phyloP scores from a whole-genome alignment of 2,888 invertebrate genomes.

The Xylota segnis region DNA sequence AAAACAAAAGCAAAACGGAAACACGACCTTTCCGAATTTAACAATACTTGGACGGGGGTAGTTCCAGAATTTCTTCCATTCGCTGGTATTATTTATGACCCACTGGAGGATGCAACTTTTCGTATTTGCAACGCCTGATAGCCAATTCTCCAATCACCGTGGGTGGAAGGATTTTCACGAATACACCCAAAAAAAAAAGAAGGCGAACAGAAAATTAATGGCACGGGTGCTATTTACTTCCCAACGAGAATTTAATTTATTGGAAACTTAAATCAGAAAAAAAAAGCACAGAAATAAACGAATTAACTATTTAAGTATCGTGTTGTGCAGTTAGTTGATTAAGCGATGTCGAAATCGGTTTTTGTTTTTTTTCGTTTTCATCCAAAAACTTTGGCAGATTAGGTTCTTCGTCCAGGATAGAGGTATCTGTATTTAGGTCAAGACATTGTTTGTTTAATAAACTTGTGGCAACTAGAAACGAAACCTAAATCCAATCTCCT shows the following conservation, averaged over 20 bases:
- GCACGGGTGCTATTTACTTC: constrained; percentile 4
- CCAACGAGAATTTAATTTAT: constrained; percentile 31
- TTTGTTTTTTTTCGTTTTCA: neutral
- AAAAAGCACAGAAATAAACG: neutral
- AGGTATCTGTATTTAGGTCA: too few relatives aligned
- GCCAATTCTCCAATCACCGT: constrained; percentile 33
- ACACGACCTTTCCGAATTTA: constrained; percentile 27
- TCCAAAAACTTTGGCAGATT: neutral
- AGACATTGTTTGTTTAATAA: too few relatives aligned
- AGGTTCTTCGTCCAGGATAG: too few relatives aligned
- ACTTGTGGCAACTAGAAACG: too few relatives aligned
- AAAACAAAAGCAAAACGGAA: constrained; percentile 20
- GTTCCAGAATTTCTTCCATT: constrained; percentile 23
- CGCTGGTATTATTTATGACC: constrained; percentile 62
- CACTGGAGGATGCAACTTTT: constrained; percentile 68
- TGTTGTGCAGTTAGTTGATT: constrained; percentile 3
- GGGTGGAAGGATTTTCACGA: neutral
- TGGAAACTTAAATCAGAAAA: constrained; percentile 8
- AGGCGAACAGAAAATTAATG: constrained; percentile 37
- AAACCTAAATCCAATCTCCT: neutral
- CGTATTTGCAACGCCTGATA: constrained; percentile 49
- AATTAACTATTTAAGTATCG: constrained; percentile 4
- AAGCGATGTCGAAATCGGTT: constrained; percentile 4
- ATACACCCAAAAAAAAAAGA: neutral
- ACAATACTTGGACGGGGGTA: constrained; percentile 5